A percentile compares a stretch with the other conserved stretches of the same genome.
phyloP scores from a whole-genome alignment of 2,797 vertebrate species.

The Phyllotis vaccarum region DNA sequence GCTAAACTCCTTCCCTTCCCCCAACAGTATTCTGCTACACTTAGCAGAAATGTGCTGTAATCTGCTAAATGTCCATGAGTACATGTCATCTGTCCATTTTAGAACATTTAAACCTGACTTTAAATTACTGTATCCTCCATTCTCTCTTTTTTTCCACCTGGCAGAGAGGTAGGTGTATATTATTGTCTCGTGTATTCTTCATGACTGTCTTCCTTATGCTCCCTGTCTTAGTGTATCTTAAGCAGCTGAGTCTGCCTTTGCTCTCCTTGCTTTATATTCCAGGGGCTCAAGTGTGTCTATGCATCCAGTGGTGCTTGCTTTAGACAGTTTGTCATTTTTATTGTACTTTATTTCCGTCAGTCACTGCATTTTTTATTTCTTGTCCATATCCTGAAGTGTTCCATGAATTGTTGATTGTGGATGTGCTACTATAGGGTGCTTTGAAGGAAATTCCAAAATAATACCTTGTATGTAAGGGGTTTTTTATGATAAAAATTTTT shows the following conservation, averaged over 20 bases:
- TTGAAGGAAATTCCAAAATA: conserved; percentile 26
- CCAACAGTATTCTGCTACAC: not conserved
- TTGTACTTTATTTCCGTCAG: not conserved
- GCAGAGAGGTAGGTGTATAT: not conserved
- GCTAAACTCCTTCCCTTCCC: not conserved
- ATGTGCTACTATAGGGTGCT: not conserved
- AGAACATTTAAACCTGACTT: not conserved
- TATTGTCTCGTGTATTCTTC: not conserved
- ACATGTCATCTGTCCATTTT: not conserved
- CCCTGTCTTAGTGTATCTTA: not conserved
- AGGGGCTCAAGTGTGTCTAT: not conserved
- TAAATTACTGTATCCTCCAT: not conserved
- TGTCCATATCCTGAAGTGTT: not conserved
- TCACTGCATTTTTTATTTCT: conserved; percentile 10
- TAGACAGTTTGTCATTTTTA: not conserved
- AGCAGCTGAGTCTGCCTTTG: not conserved
- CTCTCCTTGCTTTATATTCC: not conserved
- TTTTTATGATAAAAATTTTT: not conserved
- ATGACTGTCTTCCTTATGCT: not conserved
- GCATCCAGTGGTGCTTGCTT: not conserved
- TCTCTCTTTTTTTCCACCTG: not conserved
- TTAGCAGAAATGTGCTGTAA: too few species aligned
- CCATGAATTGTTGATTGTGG: not conserved
- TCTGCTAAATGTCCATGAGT: not conserved
- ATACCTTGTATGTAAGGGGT: not conserved